phyloP scores from a whole-genome alignment of 2,113 vertebrate genomes.

The Bufo gargarizans region DNA sequence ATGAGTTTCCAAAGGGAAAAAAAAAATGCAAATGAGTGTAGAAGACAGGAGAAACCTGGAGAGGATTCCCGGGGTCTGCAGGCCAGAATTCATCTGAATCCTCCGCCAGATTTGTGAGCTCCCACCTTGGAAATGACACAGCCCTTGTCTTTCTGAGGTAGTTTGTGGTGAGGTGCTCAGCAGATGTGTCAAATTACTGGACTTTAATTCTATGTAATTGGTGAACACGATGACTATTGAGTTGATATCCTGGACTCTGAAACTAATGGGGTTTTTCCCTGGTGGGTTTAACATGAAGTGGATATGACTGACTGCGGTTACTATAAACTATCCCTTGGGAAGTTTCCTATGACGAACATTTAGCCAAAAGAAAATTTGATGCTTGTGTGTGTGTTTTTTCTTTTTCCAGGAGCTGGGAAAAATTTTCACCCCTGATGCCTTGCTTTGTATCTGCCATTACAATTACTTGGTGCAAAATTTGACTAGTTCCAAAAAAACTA shows the following conservation, averaged over 20 bases:
- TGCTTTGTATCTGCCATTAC: background rate
- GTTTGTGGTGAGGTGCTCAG: constrained; percentile 74
- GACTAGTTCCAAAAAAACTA: background rate
- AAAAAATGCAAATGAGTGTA: background rate
- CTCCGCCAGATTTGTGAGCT: constrained; percentile 5
- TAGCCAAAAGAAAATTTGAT: constrained; percentile 56
- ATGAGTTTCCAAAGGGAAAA: background rate
- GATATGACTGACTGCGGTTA: constrained; percentile 62
- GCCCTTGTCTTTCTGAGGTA: constrained; percentile 68
- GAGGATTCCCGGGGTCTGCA: background rate
- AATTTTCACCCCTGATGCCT: background rate
- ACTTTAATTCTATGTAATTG: constrained; percentile 76
- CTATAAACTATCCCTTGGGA: constrained; percentile 61
- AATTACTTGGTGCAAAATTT: background rate
- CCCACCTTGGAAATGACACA: constrained; percentile 62
- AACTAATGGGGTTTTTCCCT: constrained; percentile 65
- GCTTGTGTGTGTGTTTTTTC: constrained; percentile 6
- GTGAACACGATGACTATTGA: constrained; percentile 61
- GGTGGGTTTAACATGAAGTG: constrained; percentile 61
- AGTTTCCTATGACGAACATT: constrained; percentile 57
- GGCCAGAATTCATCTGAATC: constrained; percentile 22
- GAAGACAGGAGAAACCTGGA: constrained; percentile 11
- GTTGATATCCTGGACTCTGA: constrained; percentile 58
- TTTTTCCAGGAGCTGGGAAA: constrained; percentile 15
- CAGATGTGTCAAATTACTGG: constrained; percentile 75